Evolutionary conservation across 2,113 vertebrate genomes (phyloP).

Genomic region (Erythrocebus patas): DNA sequence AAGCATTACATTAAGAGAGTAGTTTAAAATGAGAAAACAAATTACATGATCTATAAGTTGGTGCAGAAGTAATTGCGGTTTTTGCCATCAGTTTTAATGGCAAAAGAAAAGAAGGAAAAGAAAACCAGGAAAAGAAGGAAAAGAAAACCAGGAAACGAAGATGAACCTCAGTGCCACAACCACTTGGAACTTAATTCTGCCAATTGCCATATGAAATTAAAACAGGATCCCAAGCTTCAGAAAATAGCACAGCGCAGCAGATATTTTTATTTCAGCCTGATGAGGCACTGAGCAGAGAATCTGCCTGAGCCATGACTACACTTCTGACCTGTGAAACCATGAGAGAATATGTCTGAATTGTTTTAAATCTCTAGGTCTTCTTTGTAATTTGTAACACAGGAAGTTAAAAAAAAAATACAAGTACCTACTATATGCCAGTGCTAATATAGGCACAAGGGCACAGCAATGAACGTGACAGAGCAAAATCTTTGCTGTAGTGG

Average conservation of each 20-base stretch:
- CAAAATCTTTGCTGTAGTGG: not conserved
- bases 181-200: not conserved
- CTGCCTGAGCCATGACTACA: not conserved
- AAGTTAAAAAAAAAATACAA: not conserved
- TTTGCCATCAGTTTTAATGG: no score
- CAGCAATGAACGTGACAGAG: not conserved
- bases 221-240: not conserved
- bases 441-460: not conserved
- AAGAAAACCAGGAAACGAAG: not conserved
- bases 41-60: not conserved
- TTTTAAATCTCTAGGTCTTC: not conserved
- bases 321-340: not conserved
- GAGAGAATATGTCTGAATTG: not conserved
- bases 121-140: not conserved
- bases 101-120: no score
- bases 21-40: conserved; percentile 1
- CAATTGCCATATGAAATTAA: not conserved
- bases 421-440: not conserved
- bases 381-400: not conserved
- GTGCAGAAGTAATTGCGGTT: no score
- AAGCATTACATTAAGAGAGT: not conserved
- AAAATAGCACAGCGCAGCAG: not conserved
- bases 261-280: not conserved
- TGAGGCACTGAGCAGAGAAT: not conserved
- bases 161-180: not conserved